These are phyloP conservation scores for Serilophus lunatus DNA, from an alignment of 2,113 vertebrate species.

Conservation along the genomic window DNA sequence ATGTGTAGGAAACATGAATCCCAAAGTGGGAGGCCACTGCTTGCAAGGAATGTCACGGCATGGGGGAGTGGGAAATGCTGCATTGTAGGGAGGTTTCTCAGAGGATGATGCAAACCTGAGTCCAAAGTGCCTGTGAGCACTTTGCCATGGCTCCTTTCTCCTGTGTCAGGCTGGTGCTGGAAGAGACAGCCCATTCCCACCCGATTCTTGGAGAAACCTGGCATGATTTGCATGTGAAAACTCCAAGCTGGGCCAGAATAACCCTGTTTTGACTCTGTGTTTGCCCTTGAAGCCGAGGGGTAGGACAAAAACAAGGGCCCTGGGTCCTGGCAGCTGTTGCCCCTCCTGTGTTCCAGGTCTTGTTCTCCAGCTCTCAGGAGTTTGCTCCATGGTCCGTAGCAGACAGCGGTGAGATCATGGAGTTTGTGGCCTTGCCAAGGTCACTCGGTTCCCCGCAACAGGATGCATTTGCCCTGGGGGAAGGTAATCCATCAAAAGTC, in stretches of 20 bases:
- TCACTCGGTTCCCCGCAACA: background rate
- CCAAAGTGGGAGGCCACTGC: background rate
- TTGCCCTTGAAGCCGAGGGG: background rate
- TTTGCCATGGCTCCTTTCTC: fast-evolving
- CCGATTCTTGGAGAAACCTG: background rate
- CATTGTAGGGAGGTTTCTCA: background rate
- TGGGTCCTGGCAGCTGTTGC: background rate
- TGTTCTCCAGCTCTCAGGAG: background rate
- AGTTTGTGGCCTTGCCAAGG: background rate
- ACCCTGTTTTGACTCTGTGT: background rate
- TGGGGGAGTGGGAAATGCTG: background rate
- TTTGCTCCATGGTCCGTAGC: background rate
- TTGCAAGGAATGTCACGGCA: background rate
- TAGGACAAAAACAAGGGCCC: background rate
- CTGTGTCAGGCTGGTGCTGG: background rate
- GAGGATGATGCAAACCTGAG: background rate
- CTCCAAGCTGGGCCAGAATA: background rate
- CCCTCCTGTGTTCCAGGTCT: background rate
- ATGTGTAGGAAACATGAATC: fast-evolving
- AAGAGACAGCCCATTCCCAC: background rate
- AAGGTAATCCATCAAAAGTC: background rate
- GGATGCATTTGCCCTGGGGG: background rate
- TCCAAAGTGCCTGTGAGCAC: too few species aligned
- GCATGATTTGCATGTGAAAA: background rate
- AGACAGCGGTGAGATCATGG: background rate